Evolutionary conservation across 2,113 vertebrate genomes (phyloP), one percentile per base, ranked within the genome.

Genomic region (Ramphastos sulfuratus): DNA sequence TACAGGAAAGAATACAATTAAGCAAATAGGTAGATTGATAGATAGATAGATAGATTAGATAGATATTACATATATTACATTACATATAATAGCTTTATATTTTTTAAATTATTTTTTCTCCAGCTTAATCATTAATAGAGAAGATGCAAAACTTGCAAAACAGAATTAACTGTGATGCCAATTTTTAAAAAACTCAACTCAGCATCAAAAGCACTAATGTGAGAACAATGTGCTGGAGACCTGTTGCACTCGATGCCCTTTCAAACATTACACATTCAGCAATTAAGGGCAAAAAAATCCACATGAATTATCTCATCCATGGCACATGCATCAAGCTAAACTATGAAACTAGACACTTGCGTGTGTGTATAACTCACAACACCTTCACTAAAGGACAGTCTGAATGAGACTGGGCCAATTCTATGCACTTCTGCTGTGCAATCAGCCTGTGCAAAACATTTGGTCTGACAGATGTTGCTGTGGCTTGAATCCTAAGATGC

Each of bases 271-370:
- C 74, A 73, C 8, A 82, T 66, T 85, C 46, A 48, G 24, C 33
- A 94, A 82, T 1, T 61, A 59, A 71, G 63, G 78, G 63, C 35
- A 9, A 15, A 55, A 55, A 95, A 60, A 66, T 85, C n/a, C 28
- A 93, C 35, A 25, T 19, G 70, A 90, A 87, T 25, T 35, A 89
- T 1, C 0, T 39, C 6, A 35, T 14, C 33, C 75, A 15, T 58
- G 59, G 20, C 63, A 69, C 28, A 9, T 69, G 17, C 33, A 81
- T 27, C 48, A 80, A 70, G 20, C 10, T 85, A 2, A 56, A 80
- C 8, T 20, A 63, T 58, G 33, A 50, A 72, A 37, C 4, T 6
- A 7, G 2, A 3, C 1, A 0, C 33, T 59, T 50, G 3, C 11
- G 56, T 27, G 4, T n/a, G 18, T 33, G 24, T 12, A 6, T 48